phyloP scores from a whole-genome alignment of 2,797 vertebrate species.

The Lagocephalus sceleratus region DNA sequence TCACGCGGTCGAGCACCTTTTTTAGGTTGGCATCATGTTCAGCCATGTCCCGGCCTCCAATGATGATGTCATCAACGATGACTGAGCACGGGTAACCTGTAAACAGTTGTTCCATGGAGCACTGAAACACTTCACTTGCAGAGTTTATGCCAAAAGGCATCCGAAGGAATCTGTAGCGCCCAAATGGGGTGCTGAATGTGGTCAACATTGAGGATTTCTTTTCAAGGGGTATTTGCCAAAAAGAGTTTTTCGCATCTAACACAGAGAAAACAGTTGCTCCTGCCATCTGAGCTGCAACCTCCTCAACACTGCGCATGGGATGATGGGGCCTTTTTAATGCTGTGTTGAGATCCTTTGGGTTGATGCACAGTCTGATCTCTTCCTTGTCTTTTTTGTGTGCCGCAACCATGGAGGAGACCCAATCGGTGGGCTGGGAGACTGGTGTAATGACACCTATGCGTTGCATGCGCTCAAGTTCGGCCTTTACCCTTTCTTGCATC shows the following conservation, averaged over 20 bases:
- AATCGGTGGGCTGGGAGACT: constrained; percentile 32
- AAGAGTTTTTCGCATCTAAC: constrained; percentile 24
- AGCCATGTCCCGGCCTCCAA: constrained; percentile 1
- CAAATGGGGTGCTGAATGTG: constrained; percentile 29
- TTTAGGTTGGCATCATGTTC: constrained; percentile 31
- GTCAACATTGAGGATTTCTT: constrained; percentile 18
- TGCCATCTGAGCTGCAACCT: constrained; percentile 38
- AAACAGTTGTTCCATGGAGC: constrained; percentile 37
- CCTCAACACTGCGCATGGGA: constrained; percentile 28
- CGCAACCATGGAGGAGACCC: constrained; percentile 32
- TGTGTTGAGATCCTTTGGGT: constrained; percentile 2
- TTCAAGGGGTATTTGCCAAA: constrained; percentile 22
- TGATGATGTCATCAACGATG: constrained; percentile 39
- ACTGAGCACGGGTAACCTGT: constrained; percentile 15
- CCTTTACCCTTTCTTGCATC: constrained; percentile 25
- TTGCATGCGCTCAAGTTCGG: constrained; percentile 23
- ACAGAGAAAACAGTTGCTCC: constrained; percentile 23
- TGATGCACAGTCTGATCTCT: constrained; percentile 38
- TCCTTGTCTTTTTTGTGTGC: constrained; percentile 36
- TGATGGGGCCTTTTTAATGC: constrained; percentile 15
- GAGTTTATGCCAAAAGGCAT: constrained; percentile 39
- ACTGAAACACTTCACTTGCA: constrained; percentile 31
- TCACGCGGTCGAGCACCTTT: constrained; percentile 4
- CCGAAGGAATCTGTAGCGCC: constrained; percentile 15
- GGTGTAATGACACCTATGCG: constrained; percentile 24